These are phyloP conservation scores for Drosophila murphyi DNA, from an alignment of 1,140 invertebrate genomes.

Conservation along the genomic window DNA sequence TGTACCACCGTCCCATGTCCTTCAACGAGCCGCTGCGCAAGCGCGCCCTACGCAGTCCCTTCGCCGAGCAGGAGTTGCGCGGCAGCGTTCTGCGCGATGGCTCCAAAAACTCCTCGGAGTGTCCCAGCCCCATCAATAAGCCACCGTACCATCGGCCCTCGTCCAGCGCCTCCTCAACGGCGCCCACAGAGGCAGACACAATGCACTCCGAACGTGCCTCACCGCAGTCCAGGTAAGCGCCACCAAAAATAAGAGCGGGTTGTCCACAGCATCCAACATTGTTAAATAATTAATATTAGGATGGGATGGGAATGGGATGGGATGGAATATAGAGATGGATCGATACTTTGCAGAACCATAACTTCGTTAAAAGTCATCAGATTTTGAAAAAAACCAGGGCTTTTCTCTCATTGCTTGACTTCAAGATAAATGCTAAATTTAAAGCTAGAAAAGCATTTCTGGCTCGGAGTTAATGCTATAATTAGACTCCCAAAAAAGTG, in stretches of 20 bases:
- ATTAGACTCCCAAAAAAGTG: too few relatives aligned
- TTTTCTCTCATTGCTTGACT: too few relatives aligned
- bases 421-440: too few relatives aligned
- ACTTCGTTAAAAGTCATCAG: too few relatives aligned
- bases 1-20: slow-evolving; percentile 79
- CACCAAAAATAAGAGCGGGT: not conserved
- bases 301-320: too few relatives aligned
- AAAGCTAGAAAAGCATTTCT: too few relatives aligned
- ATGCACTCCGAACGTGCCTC: slow-evolving; percentile 84
- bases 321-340: too few relatives aligned
- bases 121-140: slow-evolving; percentile 83
- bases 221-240: slow-evolving; percentile 79
- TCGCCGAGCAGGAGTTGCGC: slow-evolving; percentile 82
- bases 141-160: slow-evolving; percentile 80
- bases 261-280: too few relatives aligned
- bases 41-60: slow-evolving; percentile 85
- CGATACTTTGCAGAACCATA: too few relatives aligned
- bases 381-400: too few relatives aligned
- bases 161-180: slow-evolving; percentile 82
- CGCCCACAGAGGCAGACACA: slow-evolving; percentile 84
- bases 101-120: slow-evolving; percentile 80
- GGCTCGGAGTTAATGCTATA: too few relatives aligned
- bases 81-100: slow-evolving; percentile 84
- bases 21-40: slow-evolving; percentile 85
- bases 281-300: too few relatives aligned